Evolutionary conservation across 2,888 invertebrate genomes (phyloP).

Genomic region (Orthosia cruda): DNA sequence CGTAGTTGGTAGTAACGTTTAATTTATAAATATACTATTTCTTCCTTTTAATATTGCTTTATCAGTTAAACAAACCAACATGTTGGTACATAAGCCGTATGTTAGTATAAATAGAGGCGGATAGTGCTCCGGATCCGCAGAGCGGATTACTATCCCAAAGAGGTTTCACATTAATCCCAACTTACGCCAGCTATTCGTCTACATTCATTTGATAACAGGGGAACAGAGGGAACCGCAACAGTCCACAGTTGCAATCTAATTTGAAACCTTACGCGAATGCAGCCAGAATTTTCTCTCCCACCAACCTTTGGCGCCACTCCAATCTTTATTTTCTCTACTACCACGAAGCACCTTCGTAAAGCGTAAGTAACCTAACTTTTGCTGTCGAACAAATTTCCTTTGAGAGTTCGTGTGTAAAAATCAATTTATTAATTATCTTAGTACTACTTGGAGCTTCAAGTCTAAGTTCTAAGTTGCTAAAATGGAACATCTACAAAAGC

Average conservation of each 20-base stretch:
- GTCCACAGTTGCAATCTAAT: conserved; percentile 76
- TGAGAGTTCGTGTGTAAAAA: conserved; percentile 75
- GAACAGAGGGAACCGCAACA: conserved; percentile 60
- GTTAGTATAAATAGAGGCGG: conserved; percentile 14
- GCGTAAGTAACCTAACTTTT: conserved; percentile 80
- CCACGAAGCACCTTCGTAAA: conserved; percentile 76
- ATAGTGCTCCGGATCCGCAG: conserved; percentile 32
- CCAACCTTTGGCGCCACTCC: conserved; percentile 80
- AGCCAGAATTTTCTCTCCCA: conserved; percentile 75
- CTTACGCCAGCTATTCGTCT: conserved; percentile 58
- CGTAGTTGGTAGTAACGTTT: background rate
- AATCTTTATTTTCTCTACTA: conserved; percentile 81
- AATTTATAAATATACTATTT: background rate
- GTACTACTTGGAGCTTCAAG: background rate
- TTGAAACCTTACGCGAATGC: conserved; percentile 78
- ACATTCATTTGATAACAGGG: conserved; percentile 64
- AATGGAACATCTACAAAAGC: conserved; percentile 9
- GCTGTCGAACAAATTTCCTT: conserved; percentile 79
- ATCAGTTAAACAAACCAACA: conserved; percentile 16
- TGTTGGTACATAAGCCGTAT: conserved; percentile 1
- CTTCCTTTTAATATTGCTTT: background rate
- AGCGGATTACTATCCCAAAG: conserved; percentile 49
- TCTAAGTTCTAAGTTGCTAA: conserved; percentile 16
- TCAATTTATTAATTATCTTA: conserved; percentile 32
- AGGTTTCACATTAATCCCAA: conserved; percentile 55